A percentile compares a stretch with the other conserved stretches of the same genome.
Conservation (phyloP, 2,113 vertebrate species). For the Trogon melanurus region DNA sequence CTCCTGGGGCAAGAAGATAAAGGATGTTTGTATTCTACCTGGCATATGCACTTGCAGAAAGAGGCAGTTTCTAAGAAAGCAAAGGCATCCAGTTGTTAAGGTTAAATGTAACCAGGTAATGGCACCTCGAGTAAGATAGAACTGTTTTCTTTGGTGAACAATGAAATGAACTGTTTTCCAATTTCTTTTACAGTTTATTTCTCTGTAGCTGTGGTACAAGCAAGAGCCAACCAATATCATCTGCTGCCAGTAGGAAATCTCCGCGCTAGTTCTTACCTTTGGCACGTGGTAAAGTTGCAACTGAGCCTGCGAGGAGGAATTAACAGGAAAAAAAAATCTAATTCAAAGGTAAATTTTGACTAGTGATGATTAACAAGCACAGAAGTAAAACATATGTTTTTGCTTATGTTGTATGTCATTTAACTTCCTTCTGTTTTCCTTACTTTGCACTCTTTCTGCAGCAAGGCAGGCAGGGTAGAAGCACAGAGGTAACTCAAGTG, state of each 20-base stretch:
- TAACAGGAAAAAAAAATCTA: not conserved
- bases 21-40: not conserved
- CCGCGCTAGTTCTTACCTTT: not conserved
- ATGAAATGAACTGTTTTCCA: not conserved
- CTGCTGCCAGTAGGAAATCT: not conserved
- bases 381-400: not conserved
- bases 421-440: not conserved
- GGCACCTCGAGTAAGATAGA: not conserved
- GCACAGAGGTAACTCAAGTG: not conserved
- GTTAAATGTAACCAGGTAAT: not conserved
- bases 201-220: slow-evolving; percentile 20
- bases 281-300: not conserved
- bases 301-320: not conserved
- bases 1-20: not conserved
- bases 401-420: not conserved
- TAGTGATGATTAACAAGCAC: not conserved
- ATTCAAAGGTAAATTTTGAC: slow-evolving; percentile 30
- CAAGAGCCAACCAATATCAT: not conserved
- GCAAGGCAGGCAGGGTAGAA: not conserved
- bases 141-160: not conserved
- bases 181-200: slow-evolving; percentile 21
- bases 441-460: not conserved
- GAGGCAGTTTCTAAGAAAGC: not conserved
- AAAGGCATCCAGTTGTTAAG: not conserved
- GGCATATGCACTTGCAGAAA: not conserved